A percentile compares a stretch with the other conserved stretches of the same genome.
These are phyloP conservation scores for Scaptodrosophila lebanonensis DNA, from an alignment of 1,140 invertebrate species.

Conservation along the genomic window DNA sequence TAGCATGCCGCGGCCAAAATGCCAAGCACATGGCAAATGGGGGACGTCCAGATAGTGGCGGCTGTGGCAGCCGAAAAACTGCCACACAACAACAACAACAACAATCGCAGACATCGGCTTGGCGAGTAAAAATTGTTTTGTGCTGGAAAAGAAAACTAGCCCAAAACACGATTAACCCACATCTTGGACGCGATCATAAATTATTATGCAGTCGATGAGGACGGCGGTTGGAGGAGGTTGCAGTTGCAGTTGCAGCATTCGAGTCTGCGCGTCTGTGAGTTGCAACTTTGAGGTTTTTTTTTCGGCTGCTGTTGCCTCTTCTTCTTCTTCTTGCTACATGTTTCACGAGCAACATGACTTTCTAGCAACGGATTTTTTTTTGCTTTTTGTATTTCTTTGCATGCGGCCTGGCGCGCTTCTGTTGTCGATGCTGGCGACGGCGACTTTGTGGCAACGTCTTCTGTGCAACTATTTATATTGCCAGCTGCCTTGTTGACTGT, in stretches of 20 bases:
- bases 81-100: constrained; percentile 21
- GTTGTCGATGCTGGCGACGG: constrained; percentile 25
- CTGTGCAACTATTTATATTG: neutral
- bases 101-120: no score
- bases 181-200: constrained; percentile 77
- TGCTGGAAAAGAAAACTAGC: constrained; percentile 59
- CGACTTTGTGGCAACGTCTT: neutral
- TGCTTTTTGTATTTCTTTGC: constrained; percentile 72
- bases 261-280: no score
- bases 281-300: constrained; percentile 43
- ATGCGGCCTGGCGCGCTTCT: constrained; percentile 56
- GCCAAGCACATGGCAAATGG: no score
- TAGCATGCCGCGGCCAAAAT: constrained; percentile 14
- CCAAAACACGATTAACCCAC: constrained; percentile 77
- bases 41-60: no score
- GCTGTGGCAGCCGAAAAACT: constrained; percentile 15
- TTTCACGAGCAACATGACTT: constrained; percentile 64
- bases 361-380: no score
- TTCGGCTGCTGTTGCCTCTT: constrained; percentile 15
- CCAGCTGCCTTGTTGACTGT: neutral
- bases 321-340: neutral
- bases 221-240: constrained; percentile 8
- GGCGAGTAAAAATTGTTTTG: neutral
- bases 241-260: no score
- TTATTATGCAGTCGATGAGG: constrained; percentile 72